Evolutionary conservation across 2,888 invertebrate genomes (phyloP).

Genomic region (Rotaria magnacalcarata): DNA sequence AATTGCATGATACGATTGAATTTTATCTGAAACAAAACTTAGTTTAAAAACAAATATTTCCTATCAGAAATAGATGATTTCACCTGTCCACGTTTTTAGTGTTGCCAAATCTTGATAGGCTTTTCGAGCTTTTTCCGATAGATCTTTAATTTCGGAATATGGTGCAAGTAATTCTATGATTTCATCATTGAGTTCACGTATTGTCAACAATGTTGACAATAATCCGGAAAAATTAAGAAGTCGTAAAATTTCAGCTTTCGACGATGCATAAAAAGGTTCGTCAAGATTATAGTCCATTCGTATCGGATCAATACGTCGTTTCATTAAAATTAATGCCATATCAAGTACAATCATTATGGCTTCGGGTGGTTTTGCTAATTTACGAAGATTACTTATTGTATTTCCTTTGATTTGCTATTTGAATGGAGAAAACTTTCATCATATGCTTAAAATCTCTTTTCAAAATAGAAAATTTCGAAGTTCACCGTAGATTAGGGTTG

Average conservation of each 20-base stretch:
- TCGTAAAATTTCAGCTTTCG: background rate
- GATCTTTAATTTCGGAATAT: constrained; percentile 57
- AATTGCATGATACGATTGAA: constrained; percentile 64
- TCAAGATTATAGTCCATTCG: constrained; percentile 33
- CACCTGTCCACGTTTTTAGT: constrained; percentile 85
- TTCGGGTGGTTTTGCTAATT: constrained; percentile 59
- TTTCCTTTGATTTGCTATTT: background rate
- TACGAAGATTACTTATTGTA: constrained; percentile 47
- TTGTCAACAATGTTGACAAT: background rate
- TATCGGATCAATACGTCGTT: constrained; percentile 53
- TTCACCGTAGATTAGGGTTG: too few relatives aligned
- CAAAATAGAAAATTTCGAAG: too few relatives aligned
- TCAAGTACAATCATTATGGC: constrained; percentile 59
- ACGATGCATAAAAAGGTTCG: background rate
- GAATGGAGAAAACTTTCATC: background rate
- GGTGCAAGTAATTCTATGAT: constrained; percentile 58
- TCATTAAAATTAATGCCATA: constrained; percentile 56
- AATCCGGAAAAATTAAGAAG: background rate
- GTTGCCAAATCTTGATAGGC: constrained; percentile 71
- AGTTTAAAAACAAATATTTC: constrained; percentile 68
- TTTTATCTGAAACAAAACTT: constrained; percentile 77
- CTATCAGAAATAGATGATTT: constrained; percentile 54
- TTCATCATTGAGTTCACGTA: constrained; percentile 55
- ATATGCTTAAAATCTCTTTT: background rate
- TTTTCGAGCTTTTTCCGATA: constrained; percentile 57